Evolutionary conservation across 2,888 invertebrate species (phyloP).

Genomic region (Lissocephala sabroskyi): DNA sequence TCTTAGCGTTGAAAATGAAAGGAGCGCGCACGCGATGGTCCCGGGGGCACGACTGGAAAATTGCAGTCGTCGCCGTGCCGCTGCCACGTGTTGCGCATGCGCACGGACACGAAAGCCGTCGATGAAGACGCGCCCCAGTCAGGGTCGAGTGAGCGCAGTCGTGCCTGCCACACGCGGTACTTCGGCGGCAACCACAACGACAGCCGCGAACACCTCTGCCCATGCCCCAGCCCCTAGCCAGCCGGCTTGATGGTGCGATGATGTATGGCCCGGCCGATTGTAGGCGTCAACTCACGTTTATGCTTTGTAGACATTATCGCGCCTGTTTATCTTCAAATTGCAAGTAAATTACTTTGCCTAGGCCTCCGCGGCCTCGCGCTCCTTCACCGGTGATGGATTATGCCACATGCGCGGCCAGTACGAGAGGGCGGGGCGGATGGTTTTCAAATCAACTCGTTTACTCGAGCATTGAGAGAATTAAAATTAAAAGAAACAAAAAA

Average conservation of each 20-base stretch:
- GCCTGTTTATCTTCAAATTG: conserved; percentile 65
- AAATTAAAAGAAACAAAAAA: conserved; percentile 9
- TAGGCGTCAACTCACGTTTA: conserved; percentile 69
- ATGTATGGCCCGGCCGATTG: conserved; percentile 57
- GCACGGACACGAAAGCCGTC: conserved; percentile 44
- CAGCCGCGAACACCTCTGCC: conserved; percentile 51
- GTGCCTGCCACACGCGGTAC: conserved; percentile 31
- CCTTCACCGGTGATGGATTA: conserved; percentile 43
- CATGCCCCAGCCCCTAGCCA: conserved; percentile 17
- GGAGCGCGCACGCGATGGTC: conserved; percentile 59
- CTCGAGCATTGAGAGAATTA: conserved; percentile 28
- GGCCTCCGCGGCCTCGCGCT: conserved; percentile 32
- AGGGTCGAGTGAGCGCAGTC: conserved; percentile 52
- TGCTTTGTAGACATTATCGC: conserved; percentile 66
- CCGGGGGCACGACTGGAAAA: conserved; percentile 59
- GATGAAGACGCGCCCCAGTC: conserved; percentile 29
- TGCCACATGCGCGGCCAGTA: conserved; percentile 15
- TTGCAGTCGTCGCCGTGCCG: conserved; percentile 34
- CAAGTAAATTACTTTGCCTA: conserved; percentile 66
- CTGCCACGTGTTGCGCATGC: conserved; percentile 70
- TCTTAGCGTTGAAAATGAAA: conserved; percentile 49
- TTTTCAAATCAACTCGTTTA: conserved; percentile 28
- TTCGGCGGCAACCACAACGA: conserved; percentile 9
- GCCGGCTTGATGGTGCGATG: conserved; percentile 45
- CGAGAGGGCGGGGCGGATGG: not conserved